Conservation (phyloP, 2,797 vertebrate genomes). For the Anabas testudineus region DNA sequence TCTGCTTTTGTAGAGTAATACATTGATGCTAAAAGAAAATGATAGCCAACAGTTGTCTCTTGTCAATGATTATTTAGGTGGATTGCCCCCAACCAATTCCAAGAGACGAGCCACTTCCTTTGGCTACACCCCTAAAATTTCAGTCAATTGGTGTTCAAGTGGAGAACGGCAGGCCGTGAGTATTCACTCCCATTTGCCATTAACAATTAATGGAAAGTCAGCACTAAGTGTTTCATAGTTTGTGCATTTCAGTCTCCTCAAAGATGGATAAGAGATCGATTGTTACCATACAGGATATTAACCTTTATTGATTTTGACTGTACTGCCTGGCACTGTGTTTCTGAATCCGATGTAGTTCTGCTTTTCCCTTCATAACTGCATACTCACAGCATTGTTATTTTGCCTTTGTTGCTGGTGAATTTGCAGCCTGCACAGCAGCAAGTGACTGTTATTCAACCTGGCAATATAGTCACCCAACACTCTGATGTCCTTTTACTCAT, state of each 20-base stretch:
- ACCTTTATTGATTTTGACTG: not conserved
- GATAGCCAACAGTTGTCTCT: not conserved
- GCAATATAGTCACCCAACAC: conserved; percentile 32
- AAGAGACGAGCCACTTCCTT: conserved; percentile 89
- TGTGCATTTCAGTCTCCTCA: not conserved
- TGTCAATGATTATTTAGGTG: conserved; percentile 84
- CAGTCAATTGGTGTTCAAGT: conserved; percentile 99
- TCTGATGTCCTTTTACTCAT: conserved; percentile 55
- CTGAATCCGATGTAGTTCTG: conserved; percentile 2
- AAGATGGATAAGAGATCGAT: not conserved
- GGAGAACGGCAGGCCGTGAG: conserved; percentile 98
- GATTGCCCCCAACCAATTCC: conserved; percentile 92
- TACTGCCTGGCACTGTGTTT: not conserved
- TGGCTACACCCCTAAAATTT: conserved; percentile 88
- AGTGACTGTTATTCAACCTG: conserved; percentile 46
- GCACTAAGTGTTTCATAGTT: not conserved
- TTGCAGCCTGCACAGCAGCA: conserved; percentile 25
- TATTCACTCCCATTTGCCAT: conserved; percentile 30
- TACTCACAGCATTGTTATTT: conserved; percentile 7
- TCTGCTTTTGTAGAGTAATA: not conserved
- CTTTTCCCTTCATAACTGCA: conserved; percentile 11
- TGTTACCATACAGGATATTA: not conserved
- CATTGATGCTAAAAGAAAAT: not conserved
- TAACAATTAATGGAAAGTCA: not conserved
- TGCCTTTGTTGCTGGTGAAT: conserved; percentile 1